A percentile compares a stretch with the other conserved stretches of the same genome.
Conservation (phyloP, 2,888 invertebrate genomes). For the Saturnia japonica region DNA sequence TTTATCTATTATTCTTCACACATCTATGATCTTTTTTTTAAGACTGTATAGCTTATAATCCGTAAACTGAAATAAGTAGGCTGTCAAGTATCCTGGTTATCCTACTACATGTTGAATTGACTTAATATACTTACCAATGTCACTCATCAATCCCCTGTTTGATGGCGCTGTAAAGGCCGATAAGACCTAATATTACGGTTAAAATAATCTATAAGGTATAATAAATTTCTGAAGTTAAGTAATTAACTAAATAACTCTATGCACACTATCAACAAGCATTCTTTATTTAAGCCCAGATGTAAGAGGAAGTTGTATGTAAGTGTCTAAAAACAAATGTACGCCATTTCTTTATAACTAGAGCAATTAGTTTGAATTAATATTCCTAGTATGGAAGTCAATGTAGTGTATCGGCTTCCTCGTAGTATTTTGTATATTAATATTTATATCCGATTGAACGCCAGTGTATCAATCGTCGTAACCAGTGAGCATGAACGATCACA, state of each 20-base stretch:
- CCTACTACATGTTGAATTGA: no score
- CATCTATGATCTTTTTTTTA: not conserved
- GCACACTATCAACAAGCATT: not conserved
- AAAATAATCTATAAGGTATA: not conserved
- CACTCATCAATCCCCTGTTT: not conserved
- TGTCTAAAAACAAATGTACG: not conserved
- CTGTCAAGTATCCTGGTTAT: not conserved
- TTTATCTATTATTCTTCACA: not conserved
- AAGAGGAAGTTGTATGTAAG: not conserved
- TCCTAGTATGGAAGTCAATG: not conserved
- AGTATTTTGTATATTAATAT: slow-evolving; percentile 5
- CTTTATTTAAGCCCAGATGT: not conserved
- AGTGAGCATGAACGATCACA: not conserved
- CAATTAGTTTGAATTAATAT: not conserved
- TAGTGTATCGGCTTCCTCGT: slow-evolving; percentile 9
- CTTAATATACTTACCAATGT: not conserved
- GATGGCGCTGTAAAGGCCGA: not conserved
- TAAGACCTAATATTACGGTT: not conserved
- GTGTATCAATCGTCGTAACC: not conserved
- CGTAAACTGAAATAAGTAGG: not conserved
- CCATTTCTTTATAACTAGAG: not conserved
- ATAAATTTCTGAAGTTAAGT: not conserved
- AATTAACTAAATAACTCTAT: not conserved
- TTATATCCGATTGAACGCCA: slow-evolving; percentile 6
- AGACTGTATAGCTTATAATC: no score